Base-by-base conservation (phyloP, 2,797 vertebrate species). In the Peromyscus aztecus region DNA sequence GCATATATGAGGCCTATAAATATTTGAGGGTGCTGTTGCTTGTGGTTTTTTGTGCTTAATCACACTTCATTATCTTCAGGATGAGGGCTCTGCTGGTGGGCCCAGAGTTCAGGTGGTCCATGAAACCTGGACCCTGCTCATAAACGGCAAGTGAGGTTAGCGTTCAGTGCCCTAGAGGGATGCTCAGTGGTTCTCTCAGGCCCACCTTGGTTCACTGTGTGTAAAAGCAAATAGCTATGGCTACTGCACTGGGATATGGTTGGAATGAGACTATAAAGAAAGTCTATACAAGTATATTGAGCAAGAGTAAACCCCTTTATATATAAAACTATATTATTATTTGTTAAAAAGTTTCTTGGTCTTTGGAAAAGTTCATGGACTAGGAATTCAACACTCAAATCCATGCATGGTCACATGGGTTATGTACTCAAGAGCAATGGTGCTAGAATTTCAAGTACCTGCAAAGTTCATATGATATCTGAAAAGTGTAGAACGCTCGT, bases 401-500 rank as follows among this genome's bases (percentile, higher is more conserved):
- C 21, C 11, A 23, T 1, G 16, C 10, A 65, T 65, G 14, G 13
- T 52, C 17, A 1, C 59, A 12, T 23, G 65, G 55, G 31, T 23
- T 55, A 2, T 5, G 2, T 46, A 8, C 77, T 61, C 27, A 29
- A 80, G 73, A 94, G n/a, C 87, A 78, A 55, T 10, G 17, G 19
- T 6, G 19, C 67, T 80, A 67, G 37, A 37, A 9, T 90, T 90
- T 37, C 29, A 11, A 57, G 69, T 34, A 6, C 61, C 40, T 5
- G 1, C n/a, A 6, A 49, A 69, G 29, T 0, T 4, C 4, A 6
- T 4, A 2, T 1, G 0, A 10, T 4, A 27, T 52, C 5, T 71
- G 24, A 40, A 55, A 40, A 55, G 37, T 10, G 3, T 10, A 27
- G 59, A 19, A 37, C 17, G 31, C 67, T 55, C 37, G 1, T 11